phyloP scores from a whole-genome alignment of 2,888 invertebrate genomes.

The Platycnemis pennipes region DNA sequence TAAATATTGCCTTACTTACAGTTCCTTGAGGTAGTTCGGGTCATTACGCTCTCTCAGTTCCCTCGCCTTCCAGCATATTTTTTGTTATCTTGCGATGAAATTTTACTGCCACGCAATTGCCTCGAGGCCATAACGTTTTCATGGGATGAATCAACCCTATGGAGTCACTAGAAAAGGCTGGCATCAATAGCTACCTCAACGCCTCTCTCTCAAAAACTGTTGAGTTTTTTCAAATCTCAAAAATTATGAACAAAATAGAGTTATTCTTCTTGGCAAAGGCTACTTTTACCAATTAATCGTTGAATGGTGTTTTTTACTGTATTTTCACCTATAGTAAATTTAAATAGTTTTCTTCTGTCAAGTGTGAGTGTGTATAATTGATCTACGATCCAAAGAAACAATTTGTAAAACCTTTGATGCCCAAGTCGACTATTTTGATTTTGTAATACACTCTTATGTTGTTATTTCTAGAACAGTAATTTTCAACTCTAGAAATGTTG shows the following conservation, averaged over 20 bases:
- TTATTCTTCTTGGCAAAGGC: neutral
- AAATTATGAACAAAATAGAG: neutral
- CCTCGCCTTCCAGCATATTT: neutral
- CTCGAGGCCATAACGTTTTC: constrained; percentile 18
- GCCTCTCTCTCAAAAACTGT: neutral
- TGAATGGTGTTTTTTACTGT: neutral
- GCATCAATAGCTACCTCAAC: neutral
- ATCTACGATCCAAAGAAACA: neutral
- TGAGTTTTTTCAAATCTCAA: neutral
- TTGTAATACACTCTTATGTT: neutral
- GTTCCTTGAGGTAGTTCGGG: neutral
- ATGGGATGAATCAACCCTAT: neutral
- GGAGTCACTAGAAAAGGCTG: neutral
- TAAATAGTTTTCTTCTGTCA: neutral
- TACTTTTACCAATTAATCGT: constrained; percentile 5
- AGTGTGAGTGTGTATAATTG: neutral
- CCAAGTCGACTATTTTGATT: neutral
- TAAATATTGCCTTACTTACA: constrained; percentile 13
- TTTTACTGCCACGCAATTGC: constrained; percentile 16
- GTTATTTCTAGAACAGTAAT: too few relatives aligned
- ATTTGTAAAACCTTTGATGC: neutral
- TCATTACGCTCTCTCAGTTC: neutral
- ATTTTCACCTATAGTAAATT: constrained; percentile 31
- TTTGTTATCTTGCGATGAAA: constrained; percentile 21
- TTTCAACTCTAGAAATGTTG: too few relatives aligned